Evolutionary conservation across 1,140 invertebrate species (phyloP), one percentile per base, ranked within the genome.

Genomic region (Sminthurinus signatus): DNA sequence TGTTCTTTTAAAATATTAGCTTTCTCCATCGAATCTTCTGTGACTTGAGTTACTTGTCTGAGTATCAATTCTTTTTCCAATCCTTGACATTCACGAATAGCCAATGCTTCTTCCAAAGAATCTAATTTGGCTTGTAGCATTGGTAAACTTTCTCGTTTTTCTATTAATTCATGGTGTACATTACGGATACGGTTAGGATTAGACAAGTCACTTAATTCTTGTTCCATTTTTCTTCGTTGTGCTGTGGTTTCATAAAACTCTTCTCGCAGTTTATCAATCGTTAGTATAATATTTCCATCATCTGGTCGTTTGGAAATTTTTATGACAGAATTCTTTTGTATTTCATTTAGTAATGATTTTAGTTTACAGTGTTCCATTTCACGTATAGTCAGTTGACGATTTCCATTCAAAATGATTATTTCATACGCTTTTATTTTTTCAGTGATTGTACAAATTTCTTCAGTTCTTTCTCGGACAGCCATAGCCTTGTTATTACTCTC

Each of bases 281-380:
- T 25, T 1, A 36, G n/a, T 4, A 64, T 28, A 48, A 69, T 44
- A 0, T 19, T 29, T 2, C 17, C 12, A 50, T 72, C 70, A 60
- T 68, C 59, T 0, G 70, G 70, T 55, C 64, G 48, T 39, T 67
- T 72, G 5, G 32, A 36, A 36, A 36, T 36, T 5, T 5, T 15
- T 8, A 15, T 8, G 5, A 36, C 32, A 36, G 32, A 5, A 36
- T 36, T 36, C 15, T 36, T 36, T 15, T 36, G 32, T 8, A 36
- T 36, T 36, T 36, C 32, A 36, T 36, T 15, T 36, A 36, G 32
- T 36, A 15, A 25, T 15, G 66, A 51, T 19, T 27, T 28, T 12
- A 69, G 27, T 39, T 72, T 65, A n/a, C n/a, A 46, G 46, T 42
- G 54, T 51, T 72, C 70, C 32, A 67, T 28, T 50, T 72, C 70